Evolutionary conservation across 1,140 invertebrate genomes (phyloP).

Genomic region (Drosophila orena): DNA sequence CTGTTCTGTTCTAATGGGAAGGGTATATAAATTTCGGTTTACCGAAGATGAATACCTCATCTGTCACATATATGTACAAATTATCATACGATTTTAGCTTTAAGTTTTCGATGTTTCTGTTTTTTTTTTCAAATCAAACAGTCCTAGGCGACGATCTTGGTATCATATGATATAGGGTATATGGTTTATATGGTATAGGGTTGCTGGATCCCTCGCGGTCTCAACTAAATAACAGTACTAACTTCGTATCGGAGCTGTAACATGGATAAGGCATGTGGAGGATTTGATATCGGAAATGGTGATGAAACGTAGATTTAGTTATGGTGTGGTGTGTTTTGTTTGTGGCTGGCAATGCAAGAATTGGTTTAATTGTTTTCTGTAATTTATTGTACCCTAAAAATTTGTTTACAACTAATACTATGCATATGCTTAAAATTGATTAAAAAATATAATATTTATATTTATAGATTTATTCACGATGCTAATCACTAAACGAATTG

Average conservation of each 20-base stretch:
- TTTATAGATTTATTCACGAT: conserved; percentile 52
- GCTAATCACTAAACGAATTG: conserved; percentile 46
- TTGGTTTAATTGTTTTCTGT: conserved; percentile 63
- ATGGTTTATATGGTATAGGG: neutral
- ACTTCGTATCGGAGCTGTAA: conserved; percentile 54
- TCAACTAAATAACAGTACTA: conserved; percentile 80
- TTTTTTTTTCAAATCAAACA: conserved; percentile 28
- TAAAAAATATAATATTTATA: conserved; percentile 67
- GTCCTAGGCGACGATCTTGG: conserved; percentile 29
- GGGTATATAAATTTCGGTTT: conserved; percentile 36
- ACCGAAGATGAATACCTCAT: conserved; percentile 35
- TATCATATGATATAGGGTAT: conserved; percentile 11
- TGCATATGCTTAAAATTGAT: conserved; percentile 69
- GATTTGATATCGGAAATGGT: conserved; percentile 45
- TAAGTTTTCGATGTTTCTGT: conserved; percentile 53
- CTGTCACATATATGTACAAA: conserved; percentile 27
- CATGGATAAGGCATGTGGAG: conserved; percentile 59
- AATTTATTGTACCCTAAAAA: conserved; percentile 76
- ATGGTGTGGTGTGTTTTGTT: conserved; percentile 9
- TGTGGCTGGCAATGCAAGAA: conserved; percentile 56
- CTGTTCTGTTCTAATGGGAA: conserved; percentile 52
- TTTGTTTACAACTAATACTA: conserved; percentile 79
- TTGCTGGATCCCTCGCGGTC: conserved; percentile 27
- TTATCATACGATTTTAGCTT: conserved; percentile 38
- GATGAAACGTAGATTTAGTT: conserved; percentile 16